Evolutionary conservation across 2,888 invertebrate genomes (phyloP).

Genomic region (Agrilus biguttatus): DNA sequence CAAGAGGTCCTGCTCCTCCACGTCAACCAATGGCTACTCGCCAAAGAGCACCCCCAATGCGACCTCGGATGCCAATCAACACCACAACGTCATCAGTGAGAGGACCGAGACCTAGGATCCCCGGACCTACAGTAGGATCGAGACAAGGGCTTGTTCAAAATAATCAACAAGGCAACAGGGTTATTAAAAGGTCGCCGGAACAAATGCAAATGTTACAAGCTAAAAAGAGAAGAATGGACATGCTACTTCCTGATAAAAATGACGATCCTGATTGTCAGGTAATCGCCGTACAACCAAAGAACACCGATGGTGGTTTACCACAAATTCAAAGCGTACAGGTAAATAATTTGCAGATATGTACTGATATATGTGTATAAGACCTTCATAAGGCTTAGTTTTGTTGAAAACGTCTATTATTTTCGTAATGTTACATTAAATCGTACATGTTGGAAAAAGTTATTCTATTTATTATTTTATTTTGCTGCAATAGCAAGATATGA

Average conservation of each 20-base stretch:
- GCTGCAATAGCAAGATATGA: neutral
- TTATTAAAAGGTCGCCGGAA: constrained; percentile 22
- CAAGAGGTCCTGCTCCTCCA: constrained; percentile 7
- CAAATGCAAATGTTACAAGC: constrained; percentile 21
- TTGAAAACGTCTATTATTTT: too few species aligned
- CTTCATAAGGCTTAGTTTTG: too few species aligned
- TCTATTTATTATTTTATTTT: neutral
- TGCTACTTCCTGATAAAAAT: constrained; percentile 52
- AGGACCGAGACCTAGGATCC: constrained; percentile 13
- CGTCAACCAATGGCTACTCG: constrained; percentile 8
- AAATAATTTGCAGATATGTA: constrained; percentile 7
- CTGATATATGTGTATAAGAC: too few species aligned
- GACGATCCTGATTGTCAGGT: constrained; percentile 65
- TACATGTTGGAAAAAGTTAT: neutral
- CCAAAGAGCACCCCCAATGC: constrained; percentile 14
- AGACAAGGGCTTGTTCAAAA: constrained; percentile 5
- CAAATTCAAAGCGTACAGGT: constrained; percentile 65
- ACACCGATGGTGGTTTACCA: constrained; percentile 47
- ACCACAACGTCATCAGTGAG: constrained; percentile 8
- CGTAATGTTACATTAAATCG: too few species aligned
- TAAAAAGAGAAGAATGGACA: constrained; percentile 43
- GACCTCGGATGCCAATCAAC: constrained; percentile 17
- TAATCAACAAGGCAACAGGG: constrained; percentile 14
- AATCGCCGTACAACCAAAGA: constrained; percentile 58
- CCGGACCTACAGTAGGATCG: constrained; percentile 1